These are phyloP conservation scores for Drosophila tropicalis DNA, from an alignment of 1,140 invertebrate species.

Conservation along the genomic window DNA sequence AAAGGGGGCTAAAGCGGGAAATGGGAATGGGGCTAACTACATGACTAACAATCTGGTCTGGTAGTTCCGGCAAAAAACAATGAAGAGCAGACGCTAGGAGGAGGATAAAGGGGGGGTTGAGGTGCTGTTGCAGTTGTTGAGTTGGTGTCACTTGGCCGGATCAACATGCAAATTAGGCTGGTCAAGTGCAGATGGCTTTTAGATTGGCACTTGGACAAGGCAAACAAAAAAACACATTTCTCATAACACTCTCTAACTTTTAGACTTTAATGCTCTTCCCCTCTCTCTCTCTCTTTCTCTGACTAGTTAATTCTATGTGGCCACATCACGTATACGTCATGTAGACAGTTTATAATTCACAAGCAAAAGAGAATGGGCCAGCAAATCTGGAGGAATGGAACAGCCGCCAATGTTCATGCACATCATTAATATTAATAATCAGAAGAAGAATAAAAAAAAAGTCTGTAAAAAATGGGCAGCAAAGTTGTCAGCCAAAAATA, in stretches of 20 bases:
- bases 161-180: constrained; percentile 71
- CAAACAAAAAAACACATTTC: not conserved
- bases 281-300: not conserved
- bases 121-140: constrained; percentile 6
- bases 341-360: constrained; percentile 32
- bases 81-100: not conserved
- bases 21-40: constrained; percentile 6
- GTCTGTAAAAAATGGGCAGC: constrained; percentile 58
- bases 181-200: constrained; percentile 68
- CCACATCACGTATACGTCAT: constrained; percentile 49
- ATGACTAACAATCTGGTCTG: constrained; percentile 44
- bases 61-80: constrained; percentile 1
- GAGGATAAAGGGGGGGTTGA: not conserved
- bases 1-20: not conserved
- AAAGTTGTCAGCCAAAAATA: constrained; percentile 61
- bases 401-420: constrained; percentile 43
- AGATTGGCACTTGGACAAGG: constrained; percentile 59
- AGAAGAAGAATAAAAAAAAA: constrained; percentile 60
- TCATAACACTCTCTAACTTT: not conserved
- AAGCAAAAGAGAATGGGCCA: not conserved
- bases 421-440: constrained; percentile 77
- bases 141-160: constrained; percentile 35
- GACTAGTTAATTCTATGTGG: not conserved
- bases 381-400: constrained; percentile 28
- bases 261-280: not conserved